A percentile compares a stretch with the other conserved stretches of the same genome.
These are phyloP conservation scores for Anarsia innoxiella DNA, from an alignment of 2,888 invertebrate species.

Conservation along the genomic window DNA sequence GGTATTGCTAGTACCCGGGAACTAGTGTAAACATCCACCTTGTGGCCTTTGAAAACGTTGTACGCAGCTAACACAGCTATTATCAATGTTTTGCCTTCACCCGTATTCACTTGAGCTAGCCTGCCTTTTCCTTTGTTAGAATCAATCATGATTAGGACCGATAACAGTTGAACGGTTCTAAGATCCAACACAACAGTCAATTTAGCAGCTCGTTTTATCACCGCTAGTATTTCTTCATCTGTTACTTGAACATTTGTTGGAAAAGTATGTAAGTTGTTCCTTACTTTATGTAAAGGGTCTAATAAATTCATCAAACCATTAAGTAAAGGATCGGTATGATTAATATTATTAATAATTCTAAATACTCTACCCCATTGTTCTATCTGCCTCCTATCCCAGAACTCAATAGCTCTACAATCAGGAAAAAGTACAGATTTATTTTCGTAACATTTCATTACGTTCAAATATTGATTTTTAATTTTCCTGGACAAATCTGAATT, in stretches of 20 bases:
- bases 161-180: constrained; percentile 13
- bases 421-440: neutral
- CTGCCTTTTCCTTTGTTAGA: constrained; percentile 12
- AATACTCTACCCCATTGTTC: too few species aligned
- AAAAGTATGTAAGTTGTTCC: too few species aligned
- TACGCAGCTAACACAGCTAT: constrained; percentile 16
- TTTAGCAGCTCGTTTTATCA: constrained; percentile 6
- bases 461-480: too few species aligned
- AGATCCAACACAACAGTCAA: constrained; percentile 4
- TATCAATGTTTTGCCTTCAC: constrained; percentile 17
- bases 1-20: constrained; percentile 15
- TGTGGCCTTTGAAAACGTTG: constrained; percentile 11
- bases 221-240: constrained; percentile 12
- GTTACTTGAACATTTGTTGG: neutral
- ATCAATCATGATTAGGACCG: constrained; percentile 14
- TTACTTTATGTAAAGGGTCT: too few species aligned
- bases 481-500: too few species aligned
- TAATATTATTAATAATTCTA: too few species aligned
- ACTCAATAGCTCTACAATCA: too few species aligned
- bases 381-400: too few species aligned
- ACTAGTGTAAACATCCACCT: constrained; percentile 16
- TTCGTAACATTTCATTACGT: neutral
- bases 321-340: too few species aligned
- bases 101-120: constrained; percentile 16
- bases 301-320: too few species aligned